Base-by-base conservation (phyloP, 2,888 invertebrate genomes). In the Clostera curtula region DNA sequence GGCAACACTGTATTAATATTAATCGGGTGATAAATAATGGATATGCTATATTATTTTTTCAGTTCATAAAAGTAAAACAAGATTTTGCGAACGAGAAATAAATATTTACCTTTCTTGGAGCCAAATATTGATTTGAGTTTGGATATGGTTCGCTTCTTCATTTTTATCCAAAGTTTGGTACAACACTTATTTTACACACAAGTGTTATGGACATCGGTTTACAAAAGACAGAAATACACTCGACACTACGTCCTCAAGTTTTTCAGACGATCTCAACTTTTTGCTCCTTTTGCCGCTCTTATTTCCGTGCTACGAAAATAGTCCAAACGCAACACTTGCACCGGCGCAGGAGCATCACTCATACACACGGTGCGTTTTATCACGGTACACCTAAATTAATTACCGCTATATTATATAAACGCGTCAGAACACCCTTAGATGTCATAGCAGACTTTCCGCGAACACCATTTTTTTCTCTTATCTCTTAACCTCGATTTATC, bases 291-390 rank as follows among this genome's bases (percentile, higher is more conserved):
- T 82, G 73, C 73, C 71, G 77, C 73, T 80, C 79, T 80, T 83
- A 83, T 80, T 83, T 83, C 83, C 82, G 83, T 83, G 74, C 73
- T 75, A 80, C 83, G 73, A 82, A 83, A 83, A 83, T 83, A 83
- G 82, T 74, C 57, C 61, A 61, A 65, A 66, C 71, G 77, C 67
- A 70, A 77, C 76, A 77, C 79, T 79, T 76, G 75, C 71, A 76
- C 57, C 67, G 71, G 61, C 59, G 71, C 71, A 62, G 73, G 57
- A 73, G 73, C 77, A 73, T 80, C 80, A 74, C 61, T 79, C 76
- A 73, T 71, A 57, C 49, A 44, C 56, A 60, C 36, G 34, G 36
- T 34, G 36, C 34, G 31, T 29, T 40, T 36, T 36, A 45, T 40
- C 36, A 48, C 34, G 19, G 38, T 43, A 43, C 34, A 39, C 27